Conservation (phyloP, 2,888 invertebrate genomes). For the Yponomeuta plumbellus region DNA sequence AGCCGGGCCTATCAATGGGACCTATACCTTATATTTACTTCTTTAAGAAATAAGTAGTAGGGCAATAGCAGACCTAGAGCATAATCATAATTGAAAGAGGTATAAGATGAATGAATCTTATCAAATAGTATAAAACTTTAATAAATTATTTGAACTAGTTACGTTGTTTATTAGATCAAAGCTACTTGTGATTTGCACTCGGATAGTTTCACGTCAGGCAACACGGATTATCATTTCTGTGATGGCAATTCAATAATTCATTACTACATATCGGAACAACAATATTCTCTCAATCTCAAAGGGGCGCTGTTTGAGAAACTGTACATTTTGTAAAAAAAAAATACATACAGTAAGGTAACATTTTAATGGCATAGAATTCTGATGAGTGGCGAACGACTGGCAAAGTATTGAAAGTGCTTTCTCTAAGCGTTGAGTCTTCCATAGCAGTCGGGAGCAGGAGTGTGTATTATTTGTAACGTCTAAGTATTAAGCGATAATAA, state of each 20-base stretch:
- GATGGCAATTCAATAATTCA: not conserved
- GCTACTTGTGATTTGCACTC: constrained; percentile 1
- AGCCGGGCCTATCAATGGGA: constrained; percentile 29
- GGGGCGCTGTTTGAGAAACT: constrained; percentile 58
- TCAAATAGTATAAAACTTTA: not conserved
- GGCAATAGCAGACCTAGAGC: constrained; percentile 50
- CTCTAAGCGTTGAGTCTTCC: constrained; percentile 74
- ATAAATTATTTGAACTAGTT: not conserved
- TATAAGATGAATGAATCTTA: not conserved
- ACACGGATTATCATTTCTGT: not conserved
- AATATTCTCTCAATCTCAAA: constrained; percentile 24
- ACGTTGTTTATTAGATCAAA: not conserved
- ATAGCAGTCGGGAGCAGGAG: constrained; percentile 70
- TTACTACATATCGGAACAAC: not conserved
- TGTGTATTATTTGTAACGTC: constrained; percentile 61
- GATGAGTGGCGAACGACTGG: constrained; percentile 58
- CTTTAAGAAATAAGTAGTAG: constrained; percentile 21
- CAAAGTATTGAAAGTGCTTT: constrained; percentile 69
- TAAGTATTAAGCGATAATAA: constrained; percentile 76
- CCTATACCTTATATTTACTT: constrained; percentile 24
- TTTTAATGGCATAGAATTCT: constrained; percentile 58
- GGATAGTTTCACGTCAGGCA: not conserved
- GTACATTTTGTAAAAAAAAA: constrained; percentile 72
- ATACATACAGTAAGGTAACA: constrained; percentile 68
- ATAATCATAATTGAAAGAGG: not conserved